phyloP scores from a whole-genome alignment of 2,888 invertebrate genomes.

The Rotaria socialis region DNA sequence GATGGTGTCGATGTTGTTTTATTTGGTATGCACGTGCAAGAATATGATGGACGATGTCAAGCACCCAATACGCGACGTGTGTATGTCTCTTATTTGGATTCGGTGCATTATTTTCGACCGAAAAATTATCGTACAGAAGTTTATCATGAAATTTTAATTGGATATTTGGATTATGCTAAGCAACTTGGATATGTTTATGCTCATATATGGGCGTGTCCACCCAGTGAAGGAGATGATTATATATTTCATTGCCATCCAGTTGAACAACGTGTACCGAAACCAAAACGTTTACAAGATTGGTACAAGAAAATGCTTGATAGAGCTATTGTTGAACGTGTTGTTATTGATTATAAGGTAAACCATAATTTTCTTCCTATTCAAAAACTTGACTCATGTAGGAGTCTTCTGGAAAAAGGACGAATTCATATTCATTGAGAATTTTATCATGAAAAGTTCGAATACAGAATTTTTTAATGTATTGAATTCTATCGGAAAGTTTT shows the following conservation, averaged over 20 bases:
- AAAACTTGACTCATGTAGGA: too few species aligned
- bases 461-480: too few species aligned
- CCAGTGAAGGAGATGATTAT: conserved; percentile 98
- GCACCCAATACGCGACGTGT: conserved; percentile 87
- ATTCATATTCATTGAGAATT: too few species aligned
- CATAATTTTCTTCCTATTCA: not conserved
- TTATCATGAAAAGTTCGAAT: too few species aligned
- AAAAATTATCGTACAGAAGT: conserved; percentile 92
- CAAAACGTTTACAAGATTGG: conserved; percentile 98
- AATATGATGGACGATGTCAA: conserved; percentile 94
- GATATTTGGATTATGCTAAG: conserved; percentile 96
- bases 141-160: conserved; percentile 96
- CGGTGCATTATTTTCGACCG: conserved; percentile 98
- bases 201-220: conserved; percentile 99
- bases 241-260: conserved; percentile 99
- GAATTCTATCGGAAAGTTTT: too few species aligned
- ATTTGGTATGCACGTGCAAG: conserved; percentile 99
- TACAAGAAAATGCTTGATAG: conserved; percentile 99
- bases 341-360: conserved; percentile 82
- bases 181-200: conserved; percentile 99
- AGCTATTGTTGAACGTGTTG: conserved; percentile 89
- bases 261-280: conserved; percentile 99
- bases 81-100: conserved; percentile 97
- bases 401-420: too few species aligned
- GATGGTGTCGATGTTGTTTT: conserved; percentile 98